These are phyloP conservation scores for Drosophila kohkoa DNA, from an alignment of 1,140 invertebrate genomes.

Conservation along the genomic window DNA sequence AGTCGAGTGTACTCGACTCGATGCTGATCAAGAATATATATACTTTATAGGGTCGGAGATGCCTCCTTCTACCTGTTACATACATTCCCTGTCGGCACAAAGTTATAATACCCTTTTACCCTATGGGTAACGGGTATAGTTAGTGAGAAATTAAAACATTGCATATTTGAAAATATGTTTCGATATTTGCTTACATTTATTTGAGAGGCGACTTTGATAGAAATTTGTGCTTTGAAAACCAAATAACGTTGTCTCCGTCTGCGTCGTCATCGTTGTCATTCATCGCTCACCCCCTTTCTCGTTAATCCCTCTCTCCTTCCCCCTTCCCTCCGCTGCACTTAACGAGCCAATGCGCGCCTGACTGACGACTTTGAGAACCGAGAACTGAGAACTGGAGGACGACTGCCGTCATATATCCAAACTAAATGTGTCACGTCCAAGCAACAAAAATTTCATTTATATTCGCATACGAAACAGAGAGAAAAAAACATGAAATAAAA, in stretches of 20 bases:
- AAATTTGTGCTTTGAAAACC: conserved; percentile 20
- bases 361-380: conserved; percentile 54
- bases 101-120: too few species aligned
- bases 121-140: too few species aligned
- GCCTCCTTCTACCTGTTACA: too few species aligned
- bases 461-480: conserved; percentile 61
- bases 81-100: too few species aligned
- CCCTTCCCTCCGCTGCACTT: conserved; percentile 1
- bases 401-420: conserved; percentile 73
- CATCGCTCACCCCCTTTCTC: conserved; percentile 18
- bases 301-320: neutral
- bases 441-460: conserved; percentile 83
- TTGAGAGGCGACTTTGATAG: too few species aligned
- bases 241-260: conserved; percentile 44
- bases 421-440: conserved; percentile 82
- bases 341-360: conserved; percentile 65
- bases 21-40: too few species aligned
- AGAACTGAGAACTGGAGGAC: conserved; percentile 7
- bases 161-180: too few species aligned
- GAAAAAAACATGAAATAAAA: conserved; percentile 28
- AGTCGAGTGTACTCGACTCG: too few species aligned
- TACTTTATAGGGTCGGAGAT: too few species aligned
- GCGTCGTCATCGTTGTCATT: conserved; percentile 10
- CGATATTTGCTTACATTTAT: too few species aligned
- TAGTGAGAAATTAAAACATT: too few species aligned